Base-by-base conservation (phyloP, 1,140 invertebrate genomes). In the Megalopta genalis region DNA sequence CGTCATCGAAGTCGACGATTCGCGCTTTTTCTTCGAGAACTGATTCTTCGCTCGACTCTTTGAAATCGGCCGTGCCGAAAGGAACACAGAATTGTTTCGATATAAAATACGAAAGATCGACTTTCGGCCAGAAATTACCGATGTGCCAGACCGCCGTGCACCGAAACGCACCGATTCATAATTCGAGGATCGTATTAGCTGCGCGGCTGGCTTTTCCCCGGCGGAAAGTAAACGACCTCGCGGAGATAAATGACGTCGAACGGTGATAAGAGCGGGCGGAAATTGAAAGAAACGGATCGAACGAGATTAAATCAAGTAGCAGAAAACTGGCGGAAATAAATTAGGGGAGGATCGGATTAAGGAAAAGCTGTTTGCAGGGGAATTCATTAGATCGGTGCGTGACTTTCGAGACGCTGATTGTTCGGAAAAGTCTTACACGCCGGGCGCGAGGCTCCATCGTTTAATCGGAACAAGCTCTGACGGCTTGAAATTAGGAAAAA, bases 321-420 rank as follows among this genome's bases (percentile, higher is more conserved):
- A 39, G n/a, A 16, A 10, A 54, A 54, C 72, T 16, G 62, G 37
- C 72, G 4, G 46, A 37, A 74, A 74, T 54, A 74, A 74, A 74
- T 74, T 39, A 49, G 6, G n/a, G 0, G 21, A 39, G 32, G 32
- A 66, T 74, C n/a, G n/a, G 27, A 27, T 65, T 39, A 54, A 74
- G 32, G 62, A n/a, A 54, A 66, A 32, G 14, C 37, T 65, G 42
- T 39, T 16, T 4, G 42, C 25, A 25, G 23, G 46, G 52, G 52
- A 54, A 65, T 74, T 74, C 72, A 39, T 66, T 66, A 27, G 32
- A 39, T 14, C 8, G 62, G 18, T 52, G 62, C 72, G 63, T 65
- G 46, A 42, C 49, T 65, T 65, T 62, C 37, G 49, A 0, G 18
- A 6, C 18, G 18, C 49, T 16, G 49, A 18, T 52, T 52, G 49